phyloP scores from a whole-genome alignment of 2,113 vertebrate species.

The Hemichromis elongatus region DNA sequence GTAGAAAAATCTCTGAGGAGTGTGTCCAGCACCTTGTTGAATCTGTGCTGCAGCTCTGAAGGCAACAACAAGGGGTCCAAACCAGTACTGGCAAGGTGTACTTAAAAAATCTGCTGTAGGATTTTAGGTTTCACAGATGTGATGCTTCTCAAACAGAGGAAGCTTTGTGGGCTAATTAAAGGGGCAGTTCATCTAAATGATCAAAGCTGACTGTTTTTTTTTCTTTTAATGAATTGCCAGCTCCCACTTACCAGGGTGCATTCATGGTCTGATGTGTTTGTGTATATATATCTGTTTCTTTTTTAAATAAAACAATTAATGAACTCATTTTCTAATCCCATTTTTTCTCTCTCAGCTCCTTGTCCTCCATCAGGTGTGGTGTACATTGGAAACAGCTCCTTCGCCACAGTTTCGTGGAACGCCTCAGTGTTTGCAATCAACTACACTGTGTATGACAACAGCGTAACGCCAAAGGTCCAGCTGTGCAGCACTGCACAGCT shows the following conservation, averaged over 20 bases:
- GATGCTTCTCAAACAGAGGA: background rate
- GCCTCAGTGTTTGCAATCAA: slow-evolving; percentile 38
- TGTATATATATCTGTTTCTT: background rate
- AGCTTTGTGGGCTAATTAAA: background rate
- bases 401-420: slow-evolving; percentile 58
- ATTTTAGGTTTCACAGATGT: background rate
- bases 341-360: slow-evolving; percentile 55
- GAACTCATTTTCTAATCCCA: background rate
- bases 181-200: background rate
- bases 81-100: background rate
- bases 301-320: background rate
- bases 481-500: slow-evolving; percentile 60
- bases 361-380: slow-evolving; percentile 58
- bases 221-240: background rate
- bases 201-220: background rate
- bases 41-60: rapidly evolving
- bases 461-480: background rate
- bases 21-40: background rate
- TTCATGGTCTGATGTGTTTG: background rate
- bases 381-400: slow-evolving; percentile 29
- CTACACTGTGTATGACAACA: slow-evolving; percentile 57
- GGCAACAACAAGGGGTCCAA: background rate
- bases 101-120: background rate
- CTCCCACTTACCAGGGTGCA: background rate
- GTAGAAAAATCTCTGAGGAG: background rate